Conservation (phyloP, 2,113 vertebrate genomes). For the Gallinago jamesoni region DNA sequence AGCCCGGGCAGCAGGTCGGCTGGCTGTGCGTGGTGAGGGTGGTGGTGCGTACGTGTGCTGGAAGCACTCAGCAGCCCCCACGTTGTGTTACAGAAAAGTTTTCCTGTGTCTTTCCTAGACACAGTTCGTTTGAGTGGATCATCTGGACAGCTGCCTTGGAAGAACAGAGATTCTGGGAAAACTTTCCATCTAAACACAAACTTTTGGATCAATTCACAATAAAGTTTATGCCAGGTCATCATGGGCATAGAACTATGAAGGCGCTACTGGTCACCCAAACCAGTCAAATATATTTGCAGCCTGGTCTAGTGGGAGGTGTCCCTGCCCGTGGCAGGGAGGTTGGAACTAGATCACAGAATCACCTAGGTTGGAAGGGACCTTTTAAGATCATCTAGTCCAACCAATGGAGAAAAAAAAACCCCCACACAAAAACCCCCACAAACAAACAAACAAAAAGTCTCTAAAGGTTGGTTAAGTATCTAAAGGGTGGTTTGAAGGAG, state of each 20-base stretch:
- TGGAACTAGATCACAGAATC: neutral
- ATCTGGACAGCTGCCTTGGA: neutral
- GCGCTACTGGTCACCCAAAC: neutral
- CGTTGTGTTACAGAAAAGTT: neutral
- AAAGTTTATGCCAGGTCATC: neutral
- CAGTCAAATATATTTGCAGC: neutral
- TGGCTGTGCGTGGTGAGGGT: accelerated
- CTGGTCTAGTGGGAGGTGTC: neutral
- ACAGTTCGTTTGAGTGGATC: neutral
- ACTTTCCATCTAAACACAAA: neutral
- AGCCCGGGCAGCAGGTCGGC: neutral
- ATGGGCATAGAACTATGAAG: neutral
- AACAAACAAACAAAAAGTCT: too few species aligned
- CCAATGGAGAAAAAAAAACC: too few species aligned
- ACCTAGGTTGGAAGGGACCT: too few species aligned
- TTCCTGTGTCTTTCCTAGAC: neutral
- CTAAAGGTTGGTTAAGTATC: too few species aligned
- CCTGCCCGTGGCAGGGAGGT: neutral
- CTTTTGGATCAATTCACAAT: neutral
- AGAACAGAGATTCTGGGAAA: neutral
- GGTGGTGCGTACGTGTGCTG: neutral
- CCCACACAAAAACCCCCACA: too few species aligned
- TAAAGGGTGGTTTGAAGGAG: too few species aligned
- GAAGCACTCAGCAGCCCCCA: neutral
- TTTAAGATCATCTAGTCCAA: too few species aligned